Evolutionary conservation across 2,797 vertebrate genomes (phyloP), one percentile per base, ranked within the genome.

Genomic region (Amniataba percoides): DNA sequence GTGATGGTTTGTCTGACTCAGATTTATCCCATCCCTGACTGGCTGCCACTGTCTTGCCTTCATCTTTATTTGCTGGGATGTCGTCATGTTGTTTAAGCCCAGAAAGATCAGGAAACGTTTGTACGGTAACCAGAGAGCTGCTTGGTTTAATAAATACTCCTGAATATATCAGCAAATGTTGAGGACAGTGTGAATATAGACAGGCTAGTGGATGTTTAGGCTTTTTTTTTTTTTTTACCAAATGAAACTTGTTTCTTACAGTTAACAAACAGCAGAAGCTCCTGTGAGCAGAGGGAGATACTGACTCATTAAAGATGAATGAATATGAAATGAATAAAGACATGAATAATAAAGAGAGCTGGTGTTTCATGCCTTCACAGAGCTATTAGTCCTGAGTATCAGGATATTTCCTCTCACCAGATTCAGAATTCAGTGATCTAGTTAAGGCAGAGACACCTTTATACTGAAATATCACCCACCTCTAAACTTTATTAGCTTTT

Each of bases 181-280:
- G 11, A 39, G 39, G 39, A n/a, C n/a, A n/a, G n/a, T n/a, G n/a
- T n/a, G n/a, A n/a, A n/a, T n/a, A n/a, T n/a, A n/a, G n/a, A 31
- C 51, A 27, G 16, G 6, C 45, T 18, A 18, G 16, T 27, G 14
- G 27, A 27, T 27, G 14, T 15, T 25, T 27, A 7, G 23, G 23
- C n/a, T n/a, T n/a, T n/a, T n/a, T n/a, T n/a, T n/a, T n/a, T n/a
- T 52, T 25, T 12, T 53, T 25, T 34, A 34, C 31, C 6, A 61
- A 43, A 4, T 43, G 8, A 61, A 25, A 23, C 13, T 34, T 53
- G 14, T 4, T 53, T 14, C 18, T 61, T 45, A 19, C 7, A 10
- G 58, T 60, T 60, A 43, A 42, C 34, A 60, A 42, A n/a, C n/a
- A n/a, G n/a, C n/a, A n/a, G n/a, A n/a, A n/a, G n/a, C 25, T 65